Evolutionary conservation across 2,888 invertebrate genomes (phyloP).

Genomic region (Xestia sexstrigata): DNA sequence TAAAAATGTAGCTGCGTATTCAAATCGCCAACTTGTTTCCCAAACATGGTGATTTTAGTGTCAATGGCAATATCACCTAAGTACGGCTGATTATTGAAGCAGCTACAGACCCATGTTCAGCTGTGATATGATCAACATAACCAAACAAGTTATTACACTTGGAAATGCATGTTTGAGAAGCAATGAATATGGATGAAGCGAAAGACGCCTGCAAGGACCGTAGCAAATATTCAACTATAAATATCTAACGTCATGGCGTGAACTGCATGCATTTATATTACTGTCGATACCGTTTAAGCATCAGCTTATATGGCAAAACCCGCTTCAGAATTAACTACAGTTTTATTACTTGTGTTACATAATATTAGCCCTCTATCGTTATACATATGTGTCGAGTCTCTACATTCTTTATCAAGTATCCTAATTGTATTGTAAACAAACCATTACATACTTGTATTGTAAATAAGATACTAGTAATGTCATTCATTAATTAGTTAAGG

Average conservation of each 20-base stretch:
- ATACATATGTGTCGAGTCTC: too few relatives aligned
- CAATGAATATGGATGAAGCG: conserved; percentile 57
- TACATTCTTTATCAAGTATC: too few relatives aligned
- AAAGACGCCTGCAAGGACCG: conserved; percentile 36
- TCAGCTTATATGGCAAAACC: conserved; percentile 41
- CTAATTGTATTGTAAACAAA: too few relatives aligned
- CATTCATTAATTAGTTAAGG: too few relatives aligned
- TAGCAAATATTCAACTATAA: conserved; percentile 51
- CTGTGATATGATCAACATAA: conserved; percentile 24
- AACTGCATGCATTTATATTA: conserved; percentile 60
- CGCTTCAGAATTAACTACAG: conserved; percentile 19
- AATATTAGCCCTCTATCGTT: too few relatives aligned
- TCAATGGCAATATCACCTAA: neutral
- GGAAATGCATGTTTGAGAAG: conserved; percentile 50
- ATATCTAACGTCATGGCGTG: conserved; percentile 47
- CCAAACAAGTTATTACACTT: conserved; percentile 47
- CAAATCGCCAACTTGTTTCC: neutral
- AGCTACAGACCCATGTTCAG: neutral
- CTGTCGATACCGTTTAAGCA: conserved; percentile 34
- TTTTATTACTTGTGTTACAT: too few relatives aligned
- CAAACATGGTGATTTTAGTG: conserved; percentile 7
- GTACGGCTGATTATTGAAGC: conserved; percentile 8
- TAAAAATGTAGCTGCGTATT: neutral
- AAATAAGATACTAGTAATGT: too few relatives aligned
- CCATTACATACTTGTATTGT: too few relatives aligned